These are phyloP conservation scores for Mionectes olivaceus DNA, from an alignment of 2,797 vertebrate genomes.

Conservation along the genomic window DNA sequence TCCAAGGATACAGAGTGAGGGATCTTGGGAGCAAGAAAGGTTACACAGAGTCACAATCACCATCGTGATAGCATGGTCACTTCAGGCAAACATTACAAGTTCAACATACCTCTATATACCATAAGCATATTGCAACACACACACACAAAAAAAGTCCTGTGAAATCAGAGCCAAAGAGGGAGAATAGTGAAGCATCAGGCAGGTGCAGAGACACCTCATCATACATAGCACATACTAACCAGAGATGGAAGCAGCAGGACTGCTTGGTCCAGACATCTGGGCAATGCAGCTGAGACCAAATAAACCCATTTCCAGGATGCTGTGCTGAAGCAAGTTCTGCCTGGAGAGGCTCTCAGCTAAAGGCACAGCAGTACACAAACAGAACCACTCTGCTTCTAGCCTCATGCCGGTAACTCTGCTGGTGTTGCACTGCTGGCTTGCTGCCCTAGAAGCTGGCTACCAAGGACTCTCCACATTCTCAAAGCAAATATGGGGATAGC, in stretches of 20 bases:
- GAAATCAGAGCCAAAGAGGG: neutral
- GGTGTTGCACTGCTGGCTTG: neutral
- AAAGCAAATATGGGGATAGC: neutral
- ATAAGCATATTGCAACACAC: no score
- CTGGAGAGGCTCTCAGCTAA: neutral
- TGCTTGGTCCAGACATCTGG: neutral
- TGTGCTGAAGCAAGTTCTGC: neutral
- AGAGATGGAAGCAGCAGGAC: neutral
- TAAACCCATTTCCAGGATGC: neutral
- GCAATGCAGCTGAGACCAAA: neutral
- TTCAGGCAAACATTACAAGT: no score
- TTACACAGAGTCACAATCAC: no score
- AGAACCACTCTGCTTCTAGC: neutral
- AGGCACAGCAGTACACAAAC: neutral
- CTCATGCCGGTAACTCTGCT: neutral
- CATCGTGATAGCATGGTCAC: no score
- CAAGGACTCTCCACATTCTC: neutral
- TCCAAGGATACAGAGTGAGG: no score
- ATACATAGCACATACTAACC: rapidly evolving
- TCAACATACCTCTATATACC: no score
- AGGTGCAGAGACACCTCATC: neutral
- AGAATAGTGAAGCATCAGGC: neutral
- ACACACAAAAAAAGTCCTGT: rapidly evolving
- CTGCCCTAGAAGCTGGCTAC: neutral
- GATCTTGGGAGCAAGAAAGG: no score